Evolutionary conservation across 23 tunicate genomes (phyloP).

Genomic region (Halocynthia roretzi): DNA sequence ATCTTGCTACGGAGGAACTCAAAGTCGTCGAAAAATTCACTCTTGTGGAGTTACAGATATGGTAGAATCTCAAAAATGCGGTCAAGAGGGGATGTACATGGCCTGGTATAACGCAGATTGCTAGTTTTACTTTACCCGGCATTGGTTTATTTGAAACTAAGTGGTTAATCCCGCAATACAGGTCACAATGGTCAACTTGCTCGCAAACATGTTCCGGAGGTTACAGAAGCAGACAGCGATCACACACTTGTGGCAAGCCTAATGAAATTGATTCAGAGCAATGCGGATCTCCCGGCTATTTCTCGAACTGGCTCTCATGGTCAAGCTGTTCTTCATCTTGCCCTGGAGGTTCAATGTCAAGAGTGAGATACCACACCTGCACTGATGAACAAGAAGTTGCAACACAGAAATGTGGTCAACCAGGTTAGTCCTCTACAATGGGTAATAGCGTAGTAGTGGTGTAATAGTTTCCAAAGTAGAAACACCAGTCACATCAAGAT

Average conservation of each 20-base stretch:
- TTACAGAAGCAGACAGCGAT: conserved; percentile 11
- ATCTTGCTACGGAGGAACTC: conserved; percentile 76
- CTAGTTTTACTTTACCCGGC: no score
- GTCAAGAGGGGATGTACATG: conserved; percentile 38
- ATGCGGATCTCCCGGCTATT: conserved; percentile 41
- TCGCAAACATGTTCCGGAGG: conserved; percentile 47
- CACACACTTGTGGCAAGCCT: conserved; percentile 48
- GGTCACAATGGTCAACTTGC: conserved; percentile 44
- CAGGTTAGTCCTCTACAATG: conserved; percentile 28
- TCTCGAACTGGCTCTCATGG: conserved; percentile 22
- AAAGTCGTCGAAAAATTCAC: conserved; percentile 53
- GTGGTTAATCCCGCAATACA: no score
- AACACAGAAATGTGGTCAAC: conserved; percentile 45
- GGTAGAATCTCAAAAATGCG: conserved; percentile 41
- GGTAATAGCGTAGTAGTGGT: no score
- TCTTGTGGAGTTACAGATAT: conserved; percentile 47
- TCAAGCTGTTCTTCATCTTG: conserved; percentile 33
- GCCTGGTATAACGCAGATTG: conserved; percentile 79
- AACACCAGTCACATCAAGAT: not conserved
- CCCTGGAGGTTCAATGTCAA: conserved; percentile 28
- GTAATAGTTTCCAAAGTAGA: no score
- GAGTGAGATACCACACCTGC: conserved; percentile 36
- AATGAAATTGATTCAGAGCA: conserved; percentile 38
- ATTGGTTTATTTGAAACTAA: no score
- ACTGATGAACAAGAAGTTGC: conserved; percentile 28